Conservation (phyloP, 35 echinoderm and acorn worm species). For the Ptychodera flava region DNA sequence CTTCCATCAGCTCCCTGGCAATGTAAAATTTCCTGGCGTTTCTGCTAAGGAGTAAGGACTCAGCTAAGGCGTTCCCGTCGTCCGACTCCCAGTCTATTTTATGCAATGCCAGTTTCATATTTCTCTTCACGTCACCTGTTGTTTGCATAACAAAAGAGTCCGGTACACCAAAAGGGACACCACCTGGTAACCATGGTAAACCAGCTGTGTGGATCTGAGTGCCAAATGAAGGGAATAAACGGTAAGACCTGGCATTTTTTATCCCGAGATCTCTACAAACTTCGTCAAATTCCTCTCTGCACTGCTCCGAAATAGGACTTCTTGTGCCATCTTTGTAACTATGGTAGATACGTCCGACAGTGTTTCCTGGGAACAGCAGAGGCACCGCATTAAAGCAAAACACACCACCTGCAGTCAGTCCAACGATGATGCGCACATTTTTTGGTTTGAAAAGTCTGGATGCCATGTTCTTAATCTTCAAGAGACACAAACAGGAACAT, state of each 20-base stretch:
- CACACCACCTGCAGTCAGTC: slow-evolving; percentile 32
- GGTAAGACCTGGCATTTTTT: slow-evolving; percentile 22
- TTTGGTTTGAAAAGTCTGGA: background rate
- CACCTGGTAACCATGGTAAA: slow-evolving; percentile 61
- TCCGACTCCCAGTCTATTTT: slow-evolving; percentile 37
- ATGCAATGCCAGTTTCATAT: background rate
- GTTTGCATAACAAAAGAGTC: slow-evolving; percentile 44
- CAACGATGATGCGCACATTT: slow-evolving; percentile 38
- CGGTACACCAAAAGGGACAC: slow-evolving; percentile 79
- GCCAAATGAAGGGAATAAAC: slow-evolving; percentile 42
- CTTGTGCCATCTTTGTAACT: slow-evolving; percentile 43
- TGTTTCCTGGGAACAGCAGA: slow-evolving; percentile 44
- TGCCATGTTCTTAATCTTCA: background rate
- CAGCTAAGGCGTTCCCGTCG: slow-evolving; percentile 36
- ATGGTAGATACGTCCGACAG: slow-evolving; percentile 46
- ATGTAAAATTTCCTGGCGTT: slow-evolving; percentile 69
- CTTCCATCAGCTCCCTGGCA: slow-evolving; percentile 45
- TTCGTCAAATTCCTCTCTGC: slow-evolving; percentile 60
- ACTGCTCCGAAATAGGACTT: slow-evolving; percentile 8
- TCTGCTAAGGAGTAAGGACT: slow-evolving; percentile 57
- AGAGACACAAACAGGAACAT: too few relatives aligned
- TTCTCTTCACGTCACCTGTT: slow-evolving; percentile 14
- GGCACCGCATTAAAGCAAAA: slow-evolving; percentile 51
- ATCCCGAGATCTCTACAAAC: slow-evolving; percentile 51
- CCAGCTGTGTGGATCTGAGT: slow-evolving; percentile 50